These are phyloP conservation scores for Callinectes sapidus DNA, from an alignment of 2,888 invertebrate genomes.

Conservation along the genomic window DNA sequence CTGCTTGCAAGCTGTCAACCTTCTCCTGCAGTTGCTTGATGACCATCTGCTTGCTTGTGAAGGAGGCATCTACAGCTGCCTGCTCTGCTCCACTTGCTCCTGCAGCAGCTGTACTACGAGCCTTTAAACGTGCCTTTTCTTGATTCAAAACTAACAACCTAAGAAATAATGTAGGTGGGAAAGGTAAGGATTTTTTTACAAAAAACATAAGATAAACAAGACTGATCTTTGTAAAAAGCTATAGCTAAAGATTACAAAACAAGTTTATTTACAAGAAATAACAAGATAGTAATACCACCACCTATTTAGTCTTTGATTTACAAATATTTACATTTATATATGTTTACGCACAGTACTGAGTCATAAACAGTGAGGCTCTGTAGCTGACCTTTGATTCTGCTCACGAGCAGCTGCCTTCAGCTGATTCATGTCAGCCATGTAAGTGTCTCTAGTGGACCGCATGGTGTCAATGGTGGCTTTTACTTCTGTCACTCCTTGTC, in stretches of 20 bases:
- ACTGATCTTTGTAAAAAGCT: background rate
- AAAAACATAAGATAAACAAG: background rate
- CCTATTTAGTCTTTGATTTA: background rate
- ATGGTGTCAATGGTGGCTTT: conserved; percentile 98
- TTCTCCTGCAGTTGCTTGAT: conserved; percentile 84
- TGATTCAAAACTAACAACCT: conserved; percentile 77
- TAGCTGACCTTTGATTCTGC: conserved; percentile 82
- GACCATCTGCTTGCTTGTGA: conserved; percentile 85
- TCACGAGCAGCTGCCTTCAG: conserved; percentile 89
- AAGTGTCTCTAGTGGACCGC: conserved; percentile 91
- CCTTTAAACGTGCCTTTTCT: conserved; percentile 80
- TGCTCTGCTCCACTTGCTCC: conserved; percentile 71
- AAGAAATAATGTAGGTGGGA: background rate
- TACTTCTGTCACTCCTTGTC: conserved; percentile 90
- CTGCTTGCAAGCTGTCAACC: conserved; percentile 85
- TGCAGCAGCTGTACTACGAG: conserved; percentile 72
- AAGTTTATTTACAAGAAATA: conserved; percentile 2
- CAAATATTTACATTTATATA: background rate
- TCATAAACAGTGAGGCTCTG: background rate
- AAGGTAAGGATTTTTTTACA: background rate
- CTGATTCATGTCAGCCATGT: conserved; percentile 90
- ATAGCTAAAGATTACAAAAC: background rate
- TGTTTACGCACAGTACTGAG: background rate
- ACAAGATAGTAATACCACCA: background rate
- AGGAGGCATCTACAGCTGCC: conserved; percentile 71